These are phyloP conservation scores for Triplophysa yarkandensis DNA, from an alignment of 2,797 vertebrate genomes.

Conservation along the genomic window DNA sequence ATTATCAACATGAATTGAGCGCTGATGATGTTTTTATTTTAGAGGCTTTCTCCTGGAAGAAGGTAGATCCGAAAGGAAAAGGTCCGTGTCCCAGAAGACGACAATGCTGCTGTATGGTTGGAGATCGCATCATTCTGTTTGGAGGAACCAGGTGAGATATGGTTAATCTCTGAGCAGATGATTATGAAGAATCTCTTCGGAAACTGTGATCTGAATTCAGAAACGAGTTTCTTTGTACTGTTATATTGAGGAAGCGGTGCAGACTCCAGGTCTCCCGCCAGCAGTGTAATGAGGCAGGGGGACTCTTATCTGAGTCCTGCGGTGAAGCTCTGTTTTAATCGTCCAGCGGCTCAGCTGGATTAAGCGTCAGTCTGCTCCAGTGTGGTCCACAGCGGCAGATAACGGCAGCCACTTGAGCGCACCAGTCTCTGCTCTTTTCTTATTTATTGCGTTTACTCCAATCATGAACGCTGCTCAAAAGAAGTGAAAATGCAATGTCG, in stretches of 20 bases:
- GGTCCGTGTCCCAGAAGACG: constrained; percentile 92
- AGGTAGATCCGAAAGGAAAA: constrained; percentile 93
- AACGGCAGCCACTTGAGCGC: not conserved
- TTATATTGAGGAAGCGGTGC: not conserved
- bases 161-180: too few relatives aligned
- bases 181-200: too few relatives aligned
- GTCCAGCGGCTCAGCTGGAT: constrained; percentile 31
- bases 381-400: constrained; percentile 24
- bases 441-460: too few relatives aligned
- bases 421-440: constrained; percentile 1
- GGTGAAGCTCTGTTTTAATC: constrained; percentile 52
- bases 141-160: constrained; percentile 91
- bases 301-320: constrained; percentile 69
- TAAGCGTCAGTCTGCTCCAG: constrained; percentile 19
- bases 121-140: constrained; percentile 95
- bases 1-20: too few relatives aligned
- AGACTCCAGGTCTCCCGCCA: constrained; percentile 68
- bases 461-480: not conserved
- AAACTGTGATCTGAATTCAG: not conserved
- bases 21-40: not conserved
- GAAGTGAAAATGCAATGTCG: not conserved
- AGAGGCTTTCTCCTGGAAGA: constrained; percentile 85
- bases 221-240: not conserved
- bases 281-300: constrained; percentile 70
- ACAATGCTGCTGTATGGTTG: constrained; percentile 98